Evolutionary conservation across 2,888 invertebrate genomes (phyloP), one percentile per base, ranked within the genome.

Genomic region (Harpagoxenus sublaevis): DNA sequence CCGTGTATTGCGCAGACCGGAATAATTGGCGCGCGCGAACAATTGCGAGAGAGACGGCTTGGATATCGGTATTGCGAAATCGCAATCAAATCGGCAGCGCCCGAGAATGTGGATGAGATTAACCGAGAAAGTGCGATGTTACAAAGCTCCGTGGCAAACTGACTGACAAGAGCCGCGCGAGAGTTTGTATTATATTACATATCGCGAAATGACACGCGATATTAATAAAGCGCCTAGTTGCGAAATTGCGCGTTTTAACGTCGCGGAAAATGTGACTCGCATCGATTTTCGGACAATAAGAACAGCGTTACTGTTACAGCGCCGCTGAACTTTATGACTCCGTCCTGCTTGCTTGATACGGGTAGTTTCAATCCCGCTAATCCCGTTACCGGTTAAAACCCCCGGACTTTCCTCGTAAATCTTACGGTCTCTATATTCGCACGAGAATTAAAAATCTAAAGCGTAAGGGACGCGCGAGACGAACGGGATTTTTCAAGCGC

Each of bases 231-330:
- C 28, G 51, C 10, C 18, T 31, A n/a, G 45, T 57, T 70, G 35
- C 70, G 48, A 79, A 57, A 79, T 45, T 10, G 31, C 23, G 18
- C 28, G 71, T 35, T 57, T 39, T 35, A 71, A 70, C 45, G 23
- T 60, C 48, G 57, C 23, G 70, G 35, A 60, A 60, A 71, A 66
- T 31, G 66, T 55, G 57, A n/a, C 39, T 68, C 12, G 35, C 48
- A 81, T 71, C 60, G 79, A 79, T 79, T 81, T 62, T 81, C 73
- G 15, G 23, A 35, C 35, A 71, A 79, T 70, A 60, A 79, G 57
- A 57, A 48, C 12, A 15, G 39, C 12, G 55, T 53, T 8, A 18
- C 23, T 8, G 55, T 53, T 8, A 18, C 23, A 31, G 35, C 28
- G 28, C 23, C 28, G 23, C 18, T 23, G 28, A 60, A 71, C 39